Percentiles rank a stretch among this genome's conserved stretches.
Conservation (phyloP, 2,113 vertebrate genomes). For the Heterotis niloticus region DNA sequence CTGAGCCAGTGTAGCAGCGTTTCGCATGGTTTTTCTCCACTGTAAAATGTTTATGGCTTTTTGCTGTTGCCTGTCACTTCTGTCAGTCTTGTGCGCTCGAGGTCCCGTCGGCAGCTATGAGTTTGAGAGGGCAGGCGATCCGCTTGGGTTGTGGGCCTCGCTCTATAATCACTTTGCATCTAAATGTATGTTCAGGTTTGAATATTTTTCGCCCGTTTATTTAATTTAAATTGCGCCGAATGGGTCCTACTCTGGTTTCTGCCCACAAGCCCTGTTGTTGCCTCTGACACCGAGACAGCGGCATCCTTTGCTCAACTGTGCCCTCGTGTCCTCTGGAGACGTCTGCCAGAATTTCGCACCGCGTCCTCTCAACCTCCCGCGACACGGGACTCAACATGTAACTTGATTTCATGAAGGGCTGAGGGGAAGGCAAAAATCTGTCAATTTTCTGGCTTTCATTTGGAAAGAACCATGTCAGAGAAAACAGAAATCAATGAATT, state of each 20-base stretch:
- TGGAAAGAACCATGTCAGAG: conserved; percentile 58
- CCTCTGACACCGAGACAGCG: no score
- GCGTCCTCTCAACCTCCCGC: conserved; percentile 57
- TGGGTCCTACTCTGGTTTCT: not conserved
- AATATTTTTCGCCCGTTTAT: no score
- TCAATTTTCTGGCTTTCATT: conserved; percentile 34
- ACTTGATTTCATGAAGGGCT: conserved; percentile 68
- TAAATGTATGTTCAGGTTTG: no score
- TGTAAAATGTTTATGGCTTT: no score
- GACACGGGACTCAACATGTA: conserved; percentile 66
- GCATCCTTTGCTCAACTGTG: not conserved
- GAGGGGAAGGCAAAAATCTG: conserved; percentile 44
- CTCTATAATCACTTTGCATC: no score
- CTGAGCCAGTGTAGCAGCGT: no score
- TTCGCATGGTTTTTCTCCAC: no score
- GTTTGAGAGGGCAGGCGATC: no score
- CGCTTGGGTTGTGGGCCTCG: no score
- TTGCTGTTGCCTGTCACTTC: no score
- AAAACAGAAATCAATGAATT: conserved; percentile 80
- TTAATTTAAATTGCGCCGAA: conserved; percentile 36
- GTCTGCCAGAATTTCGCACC: conserved; percentile 57
- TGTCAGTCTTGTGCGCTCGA: no score
- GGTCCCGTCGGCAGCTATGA: no score
- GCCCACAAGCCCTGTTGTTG: not conserved
- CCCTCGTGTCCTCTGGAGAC: conserved; percentile 30